A percentile compares a stretch with the other conserved stretches of the same genome.
These are phyloP conservation scores for Sciurus carolinensis DNA, from an alignment of 2,797 vertebrate genomes.

Conservation along the genomic window DNA sequence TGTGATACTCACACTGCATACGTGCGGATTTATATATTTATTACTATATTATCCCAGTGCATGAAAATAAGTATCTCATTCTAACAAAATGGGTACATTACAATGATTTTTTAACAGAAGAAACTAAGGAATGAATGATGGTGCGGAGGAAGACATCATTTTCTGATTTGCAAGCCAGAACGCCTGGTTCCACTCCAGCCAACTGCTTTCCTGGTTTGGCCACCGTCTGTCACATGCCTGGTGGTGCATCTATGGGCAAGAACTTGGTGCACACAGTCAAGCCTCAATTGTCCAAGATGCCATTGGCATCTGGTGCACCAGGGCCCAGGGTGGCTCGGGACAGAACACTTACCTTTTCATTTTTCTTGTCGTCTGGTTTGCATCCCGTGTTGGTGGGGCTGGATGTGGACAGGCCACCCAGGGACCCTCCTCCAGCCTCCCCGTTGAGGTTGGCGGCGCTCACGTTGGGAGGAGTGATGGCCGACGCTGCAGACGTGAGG, in stretches of 20 bases:
- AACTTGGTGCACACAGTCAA: not conserved
- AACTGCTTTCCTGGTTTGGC: not conserved
- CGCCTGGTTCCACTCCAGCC: not conserved
- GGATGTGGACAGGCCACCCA: slow-evolving; percentile 86
- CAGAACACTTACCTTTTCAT: slow-evolving; percentile 94
- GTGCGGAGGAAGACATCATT: not conserved
- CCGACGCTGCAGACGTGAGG: slow-evolving; percentile 94
- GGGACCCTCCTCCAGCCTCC: slow-evolving; percentile 86
- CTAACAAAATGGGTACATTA: not conserved
- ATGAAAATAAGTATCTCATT: not conserved
- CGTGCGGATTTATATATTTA: not conserved
- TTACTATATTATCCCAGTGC: not conserved
- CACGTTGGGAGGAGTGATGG: slow-evolving; percentile 96
- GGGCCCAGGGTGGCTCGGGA: not conserved
- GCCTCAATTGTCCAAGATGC: not conserved
- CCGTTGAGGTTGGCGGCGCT: slow-evolving; percentile 93
- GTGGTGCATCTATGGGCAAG: not conserved
- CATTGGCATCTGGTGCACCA: not conserved
- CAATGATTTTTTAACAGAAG: not conserved
- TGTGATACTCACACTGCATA: not conserved
- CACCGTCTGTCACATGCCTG: not conserved
- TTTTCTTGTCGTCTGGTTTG: slow-evolving; percentile 93
- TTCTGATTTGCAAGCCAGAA: not conserved
- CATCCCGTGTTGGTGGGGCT: slow-evolving; percentile 86
- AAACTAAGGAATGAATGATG: not conserved